A percentile compares a stretch with the other conserved stretches of the same genome.
phyloP scores from a whole-genome alignment of 2,888 invertebrate genomes.

The Galerucella nymphaeae region DNA sequence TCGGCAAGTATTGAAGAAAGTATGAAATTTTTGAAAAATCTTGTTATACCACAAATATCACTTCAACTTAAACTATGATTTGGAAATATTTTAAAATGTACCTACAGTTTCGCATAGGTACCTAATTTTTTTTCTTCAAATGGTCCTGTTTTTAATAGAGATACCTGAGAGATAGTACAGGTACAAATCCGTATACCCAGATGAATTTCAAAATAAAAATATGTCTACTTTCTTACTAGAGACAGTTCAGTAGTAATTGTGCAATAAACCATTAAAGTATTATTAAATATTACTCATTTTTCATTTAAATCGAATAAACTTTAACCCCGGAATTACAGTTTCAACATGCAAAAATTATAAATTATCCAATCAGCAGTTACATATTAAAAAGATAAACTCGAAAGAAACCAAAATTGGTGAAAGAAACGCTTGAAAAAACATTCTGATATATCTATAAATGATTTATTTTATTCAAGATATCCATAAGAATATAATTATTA shows the following conservation, averaged over 20 bases:
- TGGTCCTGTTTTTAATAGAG: too few species aligned
- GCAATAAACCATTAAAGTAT: constrained; percentile 5
- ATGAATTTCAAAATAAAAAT: too few species aligned
- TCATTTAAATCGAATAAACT: background rate
- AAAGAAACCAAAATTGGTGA: background rate
- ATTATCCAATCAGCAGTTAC: background rate
- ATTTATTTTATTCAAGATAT: background rate
- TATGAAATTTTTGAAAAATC: too few species aligned
- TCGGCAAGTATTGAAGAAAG: too few species aligned
- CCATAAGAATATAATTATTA: background rate
- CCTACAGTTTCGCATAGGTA: too few species aligned
- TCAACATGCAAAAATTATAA: background rate
- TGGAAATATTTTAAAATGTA: too few species aligned
- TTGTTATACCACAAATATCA: too few species aligned
- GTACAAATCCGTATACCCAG: too few species aligned
- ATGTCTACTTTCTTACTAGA: constrained; percentile 3
- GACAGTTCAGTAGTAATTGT: constrained; percentile 23
- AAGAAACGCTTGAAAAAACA: background rate
- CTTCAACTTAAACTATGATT: too few species aligned
- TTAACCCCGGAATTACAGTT: constrained; percentile 9
- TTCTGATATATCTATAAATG: background rate
- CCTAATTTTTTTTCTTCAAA: too few species aligned
- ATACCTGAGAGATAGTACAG: too few species aligned
- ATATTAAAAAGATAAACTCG: background rate
- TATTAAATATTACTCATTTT: background rate